These are phyloP conservation scores for Drosophila ironensis DNA, from an alignment of 1,140 invertebrate genomes.

Conservation along the genomic window DNA sequence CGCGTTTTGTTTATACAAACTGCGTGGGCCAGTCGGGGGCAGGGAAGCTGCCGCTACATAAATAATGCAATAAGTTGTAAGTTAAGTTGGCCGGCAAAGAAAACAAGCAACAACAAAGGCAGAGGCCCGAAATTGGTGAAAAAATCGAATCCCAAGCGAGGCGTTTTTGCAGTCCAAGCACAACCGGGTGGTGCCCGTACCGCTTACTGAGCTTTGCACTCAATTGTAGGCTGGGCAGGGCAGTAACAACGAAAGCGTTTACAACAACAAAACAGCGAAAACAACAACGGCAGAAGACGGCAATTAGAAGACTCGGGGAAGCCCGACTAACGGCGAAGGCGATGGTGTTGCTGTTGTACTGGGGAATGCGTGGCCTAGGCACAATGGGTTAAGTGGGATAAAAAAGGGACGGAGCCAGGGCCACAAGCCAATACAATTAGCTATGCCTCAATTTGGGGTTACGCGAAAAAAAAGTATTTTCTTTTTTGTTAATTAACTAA, in stretches of 20 bases:
- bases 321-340: slow-evolving; percentile 32
- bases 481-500: too few relatives aligned
- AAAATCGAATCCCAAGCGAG: slow-evolving; percentile 59
- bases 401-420: too few relatives aligned
- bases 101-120: slow-evolving; percentile 46
- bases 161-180: slow-evolving; percentile 74
- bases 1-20: slow-evolving; percentile 58
- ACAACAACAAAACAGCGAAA: slow-evolving; percentile 7
- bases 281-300: slow-evolving; percentile 6
- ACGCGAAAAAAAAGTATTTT: too few relatives aligned
- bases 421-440: too few relatives aligned
- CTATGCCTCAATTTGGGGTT: too few relatives aligned
- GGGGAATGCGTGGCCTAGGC: slow-evolving; percentile 24
- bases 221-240: slow-evolving; percentile 53
- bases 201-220: slow-evolving; percentile 65
- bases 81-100: not conserved
- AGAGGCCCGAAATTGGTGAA: slow-evolving; percentile 10
- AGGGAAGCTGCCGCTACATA: slow-evolving; percentile 36
- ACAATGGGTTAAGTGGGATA: slow-evolving; percentile 20
- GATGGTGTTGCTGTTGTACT: slow-evolving; percentile 40
- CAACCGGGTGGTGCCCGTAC: slow-evolving; percentile 42
- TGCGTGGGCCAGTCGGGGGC: slow-evolving; percentile 50
- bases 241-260: not conserved
- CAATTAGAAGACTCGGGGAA: slow-evolving; percentile 6
- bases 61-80: slow-evolving; percentile 68